Evolutionary conservation across 2,888 invertebrate species (phyloP).

Genomic region (Sphinx pinastri): DNA sequence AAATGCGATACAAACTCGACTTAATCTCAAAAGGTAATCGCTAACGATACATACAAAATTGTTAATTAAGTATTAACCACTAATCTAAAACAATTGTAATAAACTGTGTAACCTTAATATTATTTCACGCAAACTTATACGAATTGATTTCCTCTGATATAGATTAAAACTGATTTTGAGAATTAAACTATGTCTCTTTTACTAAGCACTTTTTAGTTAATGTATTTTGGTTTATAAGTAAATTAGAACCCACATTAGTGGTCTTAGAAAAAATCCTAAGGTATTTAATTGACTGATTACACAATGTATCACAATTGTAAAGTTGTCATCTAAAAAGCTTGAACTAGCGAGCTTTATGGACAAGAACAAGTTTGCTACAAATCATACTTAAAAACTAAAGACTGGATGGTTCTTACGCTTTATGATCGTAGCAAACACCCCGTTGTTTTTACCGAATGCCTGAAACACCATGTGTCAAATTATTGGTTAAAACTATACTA

Average conservation of each 20-base stretch:
- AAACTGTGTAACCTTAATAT: neutral
- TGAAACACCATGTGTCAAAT: slow-evolving; percentile 15
- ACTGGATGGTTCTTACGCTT: slow-evolving; percentile 5
- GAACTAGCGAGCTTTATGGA: slow-evolving; percentile 52
- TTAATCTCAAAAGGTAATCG: slow-evolving; percentile 26
- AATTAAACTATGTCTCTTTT: too few species aligned
- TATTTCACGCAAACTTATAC: too few species aligned
- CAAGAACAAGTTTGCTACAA: slow-evolving; percentile 61
- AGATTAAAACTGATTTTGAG: too few species aligned
- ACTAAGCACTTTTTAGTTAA: neutral
- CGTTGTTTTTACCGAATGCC: slow-evolving; percentile 25
- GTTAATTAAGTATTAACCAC: neutral
- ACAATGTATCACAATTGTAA: slow-evolving; percentile 25
- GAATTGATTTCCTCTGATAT: too few species aligned
- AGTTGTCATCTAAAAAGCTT: slow-evolving; percentile 61
- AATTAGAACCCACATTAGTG: too few species aligned
- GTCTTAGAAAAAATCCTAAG: too few species aligned
- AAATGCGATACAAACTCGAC: slow-evolving; percentile 38
- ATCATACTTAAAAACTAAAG: slow-evolving; percentile 31
- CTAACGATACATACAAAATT: slow-evolving; percentile 14
- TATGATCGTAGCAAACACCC: slow-evolving; percentile 26
- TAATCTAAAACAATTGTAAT: neutral
- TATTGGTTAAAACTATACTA: neutral
- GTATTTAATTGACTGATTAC: neutral
- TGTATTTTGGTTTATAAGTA: neutral